These are phyloP conservation scores for Manacus vitellinus DNA, from an alignment of 2,113 vertebrate species.

Conservation along the genomic window DNA sequence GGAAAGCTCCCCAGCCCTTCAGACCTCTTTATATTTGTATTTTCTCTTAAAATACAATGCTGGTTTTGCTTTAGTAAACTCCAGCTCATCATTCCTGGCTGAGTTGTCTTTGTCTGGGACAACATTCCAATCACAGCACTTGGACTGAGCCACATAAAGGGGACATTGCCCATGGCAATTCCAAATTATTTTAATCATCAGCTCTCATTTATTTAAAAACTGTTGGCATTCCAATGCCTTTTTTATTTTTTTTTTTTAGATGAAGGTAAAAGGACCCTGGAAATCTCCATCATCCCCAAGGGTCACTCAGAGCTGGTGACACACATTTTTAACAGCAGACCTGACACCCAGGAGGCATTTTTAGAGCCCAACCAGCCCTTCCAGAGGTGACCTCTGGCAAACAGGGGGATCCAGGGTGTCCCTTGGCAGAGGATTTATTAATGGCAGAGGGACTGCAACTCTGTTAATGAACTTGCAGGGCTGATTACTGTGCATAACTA, in stretches of 20 bases:
- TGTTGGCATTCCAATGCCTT: background rate
- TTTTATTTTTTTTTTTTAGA: background rate
- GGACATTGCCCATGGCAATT: constrained; percentile 40
- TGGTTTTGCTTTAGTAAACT: background rate
- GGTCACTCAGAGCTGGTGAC: background rate
- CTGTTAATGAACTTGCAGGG: background rate
- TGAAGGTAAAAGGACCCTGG: background rate
- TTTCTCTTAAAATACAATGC: background rate
- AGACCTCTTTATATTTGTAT: background rate
- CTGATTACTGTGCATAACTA: background rate
- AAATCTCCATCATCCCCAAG: background rate
- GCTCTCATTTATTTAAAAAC: constrained; percentile 9
- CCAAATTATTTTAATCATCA: constrained; percentile 45
- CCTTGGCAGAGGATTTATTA: background rate
- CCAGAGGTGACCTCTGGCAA: background rate
- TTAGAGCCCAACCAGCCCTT: background rate
- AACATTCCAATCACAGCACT: background rate
- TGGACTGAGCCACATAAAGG: background rate
- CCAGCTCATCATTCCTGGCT: background rate
- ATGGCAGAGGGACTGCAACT: background rate
- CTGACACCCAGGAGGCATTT: background rate
- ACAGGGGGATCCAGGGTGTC: background rate
- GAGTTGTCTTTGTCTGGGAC: background rate
- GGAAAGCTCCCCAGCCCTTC: background rate
- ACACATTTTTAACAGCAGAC: background rate